Evolutionary conservation across 2,888 invertebrate species (phyloP).

Genomic region (Drosophila maculinotata): DNA sequence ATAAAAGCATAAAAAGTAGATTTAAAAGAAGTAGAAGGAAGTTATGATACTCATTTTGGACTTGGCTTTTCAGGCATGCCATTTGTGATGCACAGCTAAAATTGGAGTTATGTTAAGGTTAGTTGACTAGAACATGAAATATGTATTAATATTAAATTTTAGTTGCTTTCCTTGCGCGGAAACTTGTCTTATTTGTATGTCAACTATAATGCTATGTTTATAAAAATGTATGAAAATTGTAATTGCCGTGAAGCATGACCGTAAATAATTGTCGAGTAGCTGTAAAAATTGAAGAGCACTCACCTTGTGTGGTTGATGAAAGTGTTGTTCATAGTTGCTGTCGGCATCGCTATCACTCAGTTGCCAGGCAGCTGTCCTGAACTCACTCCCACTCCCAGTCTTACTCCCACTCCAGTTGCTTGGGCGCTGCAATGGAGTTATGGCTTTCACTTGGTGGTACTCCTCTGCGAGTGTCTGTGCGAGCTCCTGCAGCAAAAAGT

Average conservation of each 20-base stretch:
- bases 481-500: conserved; percentile 67
- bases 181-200: not conserved
- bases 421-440: conserved; percentile 13
- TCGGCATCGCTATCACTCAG: conserved; percentile 14
- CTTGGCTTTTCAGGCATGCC: no score
- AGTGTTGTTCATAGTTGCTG: not conserved
- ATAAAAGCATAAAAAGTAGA: no score
- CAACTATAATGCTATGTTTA: not conserved
- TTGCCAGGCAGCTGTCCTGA: conserved; percentile 35
- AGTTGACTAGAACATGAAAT: not conserved
- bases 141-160: not conserved
- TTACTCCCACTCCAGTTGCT: conserved; percentile 9
- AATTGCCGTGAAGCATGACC: not conserved
- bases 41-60: no score
- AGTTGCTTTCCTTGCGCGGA: not conserved
- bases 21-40: no score
- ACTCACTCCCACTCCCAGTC: no score
- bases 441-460: conserved; percentile 14
- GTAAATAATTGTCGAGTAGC: not conserved
- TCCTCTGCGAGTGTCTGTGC: conserved; percentile 39
- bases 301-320: conserved; percentile 18
- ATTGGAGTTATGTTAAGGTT: not conserved
- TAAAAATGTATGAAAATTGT: not conserved
- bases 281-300: conserved; percentile 12
- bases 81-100: no score